Base-by-base conservation (phyloP, 2,113 vertebrate species). In the Agapornis roseicollis region DNA sequence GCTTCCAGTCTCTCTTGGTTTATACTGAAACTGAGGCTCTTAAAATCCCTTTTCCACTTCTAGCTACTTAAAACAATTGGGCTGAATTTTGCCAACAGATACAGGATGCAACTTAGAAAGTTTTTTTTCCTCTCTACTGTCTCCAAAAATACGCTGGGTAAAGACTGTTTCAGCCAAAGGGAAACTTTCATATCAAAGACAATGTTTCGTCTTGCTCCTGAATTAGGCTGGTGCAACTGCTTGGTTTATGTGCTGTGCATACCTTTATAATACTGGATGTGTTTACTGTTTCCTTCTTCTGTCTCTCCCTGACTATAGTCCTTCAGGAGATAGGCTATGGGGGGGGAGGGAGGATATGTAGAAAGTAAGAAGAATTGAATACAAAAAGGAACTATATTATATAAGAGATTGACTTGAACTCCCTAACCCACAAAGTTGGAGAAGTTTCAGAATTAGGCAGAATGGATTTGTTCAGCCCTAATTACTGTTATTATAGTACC, bases 401-500 rank as follows among this genome's bases (percentile, higher is more conserved):
- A 5, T 65, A 78, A 71, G 91, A 94, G 70, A 35, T 94, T 95
- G 80, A 95, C 77, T 96, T 90, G 84, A 95, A 92, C 47, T 94
- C 92, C 92, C 56, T 81, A 80, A 93, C 77, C 86, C 96, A 73
- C 70, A 60, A 41, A 96, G 73, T 46, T 94, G 96, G 73, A 94
- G n/a, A 95, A 94, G 35, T 72, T 96, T 93, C 93, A 96, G 93
- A 89, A 82, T 65, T 82, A 97, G 96, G 92, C 93, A 96, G 93
- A 95, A 90, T 93, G 73, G 50, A 92, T 96, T 96, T 96, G 83
- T 94, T 95, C 92, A 95, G 90, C 88, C 96, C 90, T 96, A 80
- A 96, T 92, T 93, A 94, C 80, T 96, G 95, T 97, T 95, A 90
- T 92, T 96, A 85, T 96, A 96, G 94, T 96, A 93, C 80, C 73